Evolutionary conservation across 2,888 invertebrate species (phyloP).

Genomic region (Laspeyria flexula): DNA sequence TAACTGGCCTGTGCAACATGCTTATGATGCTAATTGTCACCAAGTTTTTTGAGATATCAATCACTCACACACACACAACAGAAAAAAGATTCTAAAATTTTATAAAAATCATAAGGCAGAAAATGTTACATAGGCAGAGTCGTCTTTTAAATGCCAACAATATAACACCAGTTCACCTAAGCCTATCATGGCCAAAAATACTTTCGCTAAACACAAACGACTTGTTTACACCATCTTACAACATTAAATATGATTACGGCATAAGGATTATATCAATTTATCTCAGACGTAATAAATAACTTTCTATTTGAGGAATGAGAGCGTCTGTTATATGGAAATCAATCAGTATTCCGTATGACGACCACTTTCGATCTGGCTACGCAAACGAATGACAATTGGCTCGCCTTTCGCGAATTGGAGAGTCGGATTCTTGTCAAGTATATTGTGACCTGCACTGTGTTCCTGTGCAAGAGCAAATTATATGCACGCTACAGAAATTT

Average conservation of each 20-base stretch:
- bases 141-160: no score
- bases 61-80: no score
- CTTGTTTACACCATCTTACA: not conserved
- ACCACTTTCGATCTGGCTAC: constrained; percentile 60
- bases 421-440: constrained; percentile 3
- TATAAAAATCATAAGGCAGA: no score
- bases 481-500: no score
- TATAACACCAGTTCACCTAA: no score
- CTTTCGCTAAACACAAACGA: not conserved
- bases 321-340: constrained; percentile 40
- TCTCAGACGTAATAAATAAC: constrained; percentile 34
- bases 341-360: constrained; percentile 58
- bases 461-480: not conserved
- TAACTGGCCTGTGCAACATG: no score
- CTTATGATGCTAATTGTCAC: no score
- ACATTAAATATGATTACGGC: not conserved
- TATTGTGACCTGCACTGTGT: not conserved
- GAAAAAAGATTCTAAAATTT: no score
- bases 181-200: no score
- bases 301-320: constrained; percentile 51
- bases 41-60: no score
- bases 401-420: constrained; percentile 24
- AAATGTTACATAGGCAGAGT: no score
- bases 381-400: constrained; percentile 42
- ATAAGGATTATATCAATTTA: constrained; percentile 2